A percentile compares a stretch with the other conserved stretches of the same genome.
Conservation (phyloP, 2,113 vertebrate species). For the Notiomystis cincta region DNA sequence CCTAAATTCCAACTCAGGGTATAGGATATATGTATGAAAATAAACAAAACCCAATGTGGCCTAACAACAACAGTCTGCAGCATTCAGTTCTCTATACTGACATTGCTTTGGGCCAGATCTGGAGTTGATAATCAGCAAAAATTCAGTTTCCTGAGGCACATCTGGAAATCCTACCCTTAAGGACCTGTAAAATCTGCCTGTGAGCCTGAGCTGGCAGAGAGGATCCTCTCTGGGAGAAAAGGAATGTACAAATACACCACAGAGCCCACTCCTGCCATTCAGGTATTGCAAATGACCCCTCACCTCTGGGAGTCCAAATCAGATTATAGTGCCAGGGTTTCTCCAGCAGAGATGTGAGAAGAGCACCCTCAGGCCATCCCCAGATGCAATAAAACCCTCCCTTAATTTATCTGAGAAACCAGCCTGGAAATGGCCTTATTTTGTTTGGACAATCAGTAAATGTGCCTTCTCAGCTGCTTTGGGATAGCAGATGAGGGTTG, state of each 20-base stretch:
- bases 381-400: not conserved
- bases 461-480: not conserved
- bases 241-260: accelerated
- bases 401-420: not conserved
- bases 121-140: not conserved
- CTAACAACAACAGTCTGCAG: not conserved
- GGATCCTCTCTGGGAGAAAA: not conserved
- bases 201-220: not conserved
- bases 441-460: not conserved
- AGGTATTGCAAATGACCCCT: not conserved
- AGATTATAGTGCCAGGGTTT: not conserved
- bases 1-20: not conserved
- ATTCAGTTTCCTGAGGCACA: not conserved
- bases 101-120: not conserved
- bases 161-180: not conserved
- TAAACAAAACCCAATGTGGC: not conserved
- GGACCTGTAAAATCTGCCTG: not conserved
- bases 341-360: not conserved
- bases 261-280: not conserved
- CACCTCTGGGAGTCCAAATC: not conserved
- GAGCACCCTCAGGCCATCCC: not conserved
- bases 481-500: not conserved
- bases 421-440: not conserved
- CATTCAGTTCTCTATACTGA: not conserved
- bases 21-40: not conserved